Evolutionary conservation across 2,797 vertebrate genomes (phyloP).

Genomic region (Epinephelus coioides): DNA sequence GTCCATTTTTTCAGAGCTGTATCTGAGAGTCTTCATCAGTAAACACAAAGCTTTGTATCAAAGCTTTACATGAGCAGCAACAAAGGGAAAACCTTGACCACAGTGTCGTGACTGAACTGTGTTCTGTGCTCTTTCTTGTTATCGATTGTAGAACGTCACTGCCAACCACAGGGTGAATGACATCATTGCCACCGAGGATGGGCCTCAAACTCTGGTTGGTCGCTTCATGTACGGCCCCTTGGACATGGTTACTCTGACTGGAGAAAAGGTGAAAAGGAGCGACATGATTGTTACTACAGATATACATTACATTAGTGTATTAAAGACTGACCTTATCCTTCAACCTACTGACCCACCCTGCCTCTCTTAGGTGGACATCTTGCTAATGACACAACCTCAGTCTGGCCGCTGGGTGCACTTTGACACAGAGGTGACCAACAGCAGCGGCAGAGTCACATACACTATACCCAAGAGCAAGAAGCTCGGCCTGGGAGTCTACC

Average conservation of each 20-base stretch:
- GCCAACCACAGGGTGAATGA: slow-evolving; percentile 98
- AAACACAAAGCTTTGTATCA: background rate
- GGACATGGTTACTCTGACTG: slow-evolving; percentile 98
- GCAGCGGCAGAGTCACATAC: slow-evolving; percentile 94
- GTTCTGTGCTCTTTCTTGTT: background rate
- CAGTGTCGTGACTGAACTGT: background rate
- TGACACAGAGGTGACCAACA: slow-evolving; percentile 97
- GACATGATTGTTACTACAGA: background rate
- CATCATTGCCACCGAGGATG: slow-evolving; percentile 93
- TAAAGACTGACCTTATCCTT: background rate
- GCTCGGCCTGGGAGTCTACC: slow-evolving; percentile 93
- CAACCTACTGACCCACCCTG: background rate
- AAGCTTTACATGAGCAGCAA: background rate
- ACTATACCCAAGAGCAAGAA: slow-evolving; percentile 93
- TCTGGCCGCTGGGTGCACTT: slow-evolving; percentile 96
- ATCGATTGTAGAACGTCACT: slow-evolving; percentile 91
- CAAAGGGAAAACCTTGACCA: background rate
- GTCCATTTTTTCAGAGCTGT: background rate
- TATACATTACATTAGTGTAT: background rate
- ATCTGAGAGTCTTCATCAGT: background rate
- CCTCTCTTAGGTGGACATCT: slow-evolving; percentile 91
- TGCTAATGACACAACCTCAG: slow-evolving; percentile 95
- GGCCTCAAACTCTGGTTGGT: slow-evolving; percentile 93
- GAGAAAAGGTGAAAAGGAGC: slow-evolving; percentile 91
- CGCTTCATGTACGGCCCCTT: slow-evolving; percentile 99